phyloP scores from a whole-genome alignment of 1,140 invertebrate species.

The Pogonomyrmex californicus region DNA sequence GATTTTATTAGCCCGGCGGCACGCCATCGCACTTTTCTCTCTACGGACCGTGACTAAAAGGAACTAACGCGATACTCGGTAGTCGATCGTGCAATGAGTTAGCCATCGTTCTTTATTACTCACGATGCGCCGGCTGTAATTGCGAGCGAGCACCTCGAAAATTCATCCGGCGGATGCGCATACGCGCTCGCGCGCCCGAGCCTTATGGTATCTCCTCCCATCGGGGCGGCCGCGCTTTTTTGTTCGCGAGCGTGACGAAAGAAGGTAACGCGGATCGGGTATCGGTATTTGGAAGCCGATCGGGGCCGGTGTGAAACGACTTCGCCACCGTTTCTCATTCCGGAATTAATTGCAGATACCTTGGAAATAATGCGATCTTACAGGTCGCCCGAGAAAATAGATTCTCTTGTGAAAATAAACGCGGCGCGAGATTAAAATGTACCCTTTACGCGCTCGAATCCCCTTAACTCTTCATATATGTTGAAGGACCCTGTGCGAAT shows the following conservation, averaged over 20 bases:
- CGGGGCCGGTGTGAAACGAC: slow-evolving; percentile 68
- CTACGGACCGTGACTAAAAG: slow-evolving; percentile 75
- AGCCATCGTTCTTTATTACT: slow-evolving; percentile 76
- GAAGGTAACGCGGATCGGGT: slow-evolving; percentile 71
- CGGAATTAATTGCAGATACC: slow-evolving; percentile 68
- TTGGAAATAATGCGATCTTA: slow-evolving; percentile 51
- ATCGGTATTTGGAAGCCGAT: slow-evolving; percentile 75
- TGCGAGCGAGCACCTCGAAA: slow-evolving; percentile 71
- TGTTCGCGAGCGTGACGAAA: slow-evolving; percentile 71
- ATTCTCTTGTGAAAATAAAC: slow-evolving; percentile 4
- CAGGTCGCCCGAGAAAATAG: slow-evolving; percentile 33
- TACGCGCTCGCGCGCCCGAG: neutral
- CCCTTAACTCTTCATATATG: neutral
- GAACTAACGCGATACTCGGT: slow-evolving; percentile 74
- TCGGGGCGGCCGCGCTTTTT: slow-evolving; percentile 52
- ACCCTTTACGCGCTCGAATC: neutral
- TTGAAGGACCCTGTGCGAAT: slow-evolving; percentile 5
- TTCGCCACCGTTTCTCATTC: slow-evolving; percentile 65
- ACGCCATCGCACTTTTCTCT: slow-evolving; percentile 63
- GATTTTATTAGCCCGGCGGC: slow-evolving; percentile 70
- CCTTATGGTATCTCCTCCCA: slow-evolving; percentile 44
- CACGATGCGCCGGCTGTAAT: slow-evolving; percentile 69
- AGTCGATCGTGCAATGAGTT: slow-evolving; percentile 76
- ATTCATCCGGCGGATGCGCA: slow-evolving; percentile 54
- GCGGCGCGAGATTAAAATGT: neutral